phyloP scores from a whole-genome alignment of 1,140 invertebrate species.

The Neuroterus valhalla region DNA sequence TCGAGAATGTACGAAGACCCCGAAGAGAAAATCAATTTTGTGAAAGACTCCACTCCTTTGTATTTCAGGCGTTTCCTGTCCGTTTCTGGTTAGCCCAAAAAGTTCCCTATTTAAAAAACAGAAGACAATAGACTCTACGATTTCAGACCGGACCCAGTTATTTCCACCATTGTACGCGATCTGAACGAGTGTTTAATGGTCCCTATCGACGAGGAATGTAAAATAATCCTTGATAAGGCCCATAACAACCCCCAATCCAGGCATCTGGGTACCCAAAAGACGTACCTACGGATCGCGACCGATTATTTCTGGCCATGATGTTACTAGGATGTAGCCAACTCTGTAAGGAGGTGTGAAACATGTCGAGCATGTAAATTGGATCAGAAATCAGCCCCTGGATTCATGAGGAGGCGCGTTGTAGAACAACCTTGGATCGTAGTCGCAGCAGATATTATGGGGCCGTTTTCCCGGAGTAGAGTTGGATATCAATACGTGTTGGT shows the following conservation, averaged over 20 bases:
- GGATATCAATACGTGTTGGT: slow-evolving; percentile 11
- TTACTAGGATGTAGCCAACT: neutral
- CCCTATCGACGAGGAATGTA: neutral
- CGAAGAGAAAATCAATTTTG: neutral
- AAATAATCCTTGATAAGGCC: neutral
- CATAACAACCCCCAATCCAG: neutral
- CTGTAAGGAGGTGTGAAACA: neutral
- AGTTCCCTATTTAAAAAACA: neutral
- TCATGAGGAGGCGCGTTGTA: neutral
- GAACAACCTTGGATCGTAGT: neutral
- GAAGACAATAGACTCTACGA: neutral
- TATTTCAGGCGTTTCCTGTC: neutral
- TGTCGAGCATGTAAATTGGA: slow-evolving; percentile 25
- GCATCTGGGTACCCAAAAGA: no score
- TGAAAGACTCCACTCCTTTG: neutral
- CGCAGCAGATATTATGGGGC: no score
- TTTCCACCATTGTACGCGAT: neutral
- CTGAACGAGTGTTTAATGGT: slow-evolving; percentile 6
- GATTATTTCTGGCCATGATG: neutral
- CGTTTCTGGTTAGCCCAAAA: neutral
- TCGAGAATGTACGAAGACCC: neutral
- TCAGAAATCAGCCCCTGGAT: neutral
- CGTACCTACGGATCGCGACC: no score
- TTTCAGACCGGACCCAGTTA: neutral
- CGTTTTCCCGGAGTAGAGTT: neutral